A percentile compares a stretch with the other conserved stretches of the same genome.
These are phyloP conservation scores for Hemicrepidius hirtus DNA, from an alignment of 2,888 invertebrate species.

Conservation along the genomic window DNA sequence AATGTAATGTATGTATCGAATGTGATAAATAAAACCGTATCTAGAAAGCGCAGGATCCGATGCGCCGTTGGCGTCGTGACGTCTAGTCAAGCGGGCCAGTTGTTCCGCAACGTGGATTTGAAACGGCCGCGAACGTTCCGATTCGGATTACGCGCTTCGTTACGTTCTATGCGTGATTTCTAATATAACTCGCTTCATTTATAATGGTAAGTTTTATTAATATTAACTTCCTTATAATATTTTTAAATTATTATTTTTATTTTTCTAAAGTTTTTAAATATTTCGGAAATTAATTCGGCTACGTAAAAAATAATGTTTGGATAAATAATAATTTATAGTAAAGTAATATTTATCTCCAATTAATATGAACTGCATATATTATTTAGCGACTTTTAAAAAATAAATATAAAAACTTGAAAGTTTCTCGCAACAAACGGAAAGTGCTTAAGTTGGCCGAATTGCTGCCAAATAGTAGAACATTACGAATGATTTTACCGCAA, in stretches of 20 bases:
- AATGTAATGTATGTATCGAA: conserved; percentile 15
- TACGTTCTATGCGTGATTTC: conserved; percentile 12
- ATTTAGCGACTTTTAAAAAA: too few relatives aligned
- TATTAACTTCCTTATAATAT: not conserved
- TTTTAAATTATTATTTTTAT: too few relatives aligned
- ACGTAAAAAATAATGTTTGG: too few relatives aligned
- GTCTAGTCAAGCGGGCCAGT: conserved; percentile 28
- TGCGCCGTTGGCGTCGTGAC: conserved; percentile 30
- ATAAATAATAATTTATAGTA: too few relatives aligned
- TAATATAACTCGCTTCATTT: not conserved
- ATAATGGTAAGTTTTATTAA: conserved; percentile 3
- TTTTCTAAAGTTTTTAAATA: too few relatives aligned
- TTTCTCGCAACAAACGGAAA: too few relatives aligned
- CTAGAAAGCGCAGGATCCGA: conserved; percentile 37
- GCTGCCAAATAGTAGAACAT: too few relatives aligned
- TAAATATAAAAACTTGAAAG: too few relatives aligned
- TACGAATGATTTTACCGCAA: not conserved
- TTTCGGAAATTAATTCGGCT: too few relatives aligned
- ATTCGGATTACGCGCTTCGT: conserved; percentile 19
- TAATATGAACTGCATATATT: too few relatives aligned
- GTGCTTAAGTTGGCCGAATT: too few relatives aligned
- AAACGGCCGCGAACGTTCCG: not conserved
- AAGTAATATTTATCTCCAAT: too few relatives aligned
- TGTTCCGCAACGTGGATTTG: conserved; percentile 19
- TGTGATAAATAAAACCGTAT: conserved; percentile 23